phyloP scores from a whole-genome alignment of 2,113 vertebrate species.

The Perognathus longimembris region DNA sequence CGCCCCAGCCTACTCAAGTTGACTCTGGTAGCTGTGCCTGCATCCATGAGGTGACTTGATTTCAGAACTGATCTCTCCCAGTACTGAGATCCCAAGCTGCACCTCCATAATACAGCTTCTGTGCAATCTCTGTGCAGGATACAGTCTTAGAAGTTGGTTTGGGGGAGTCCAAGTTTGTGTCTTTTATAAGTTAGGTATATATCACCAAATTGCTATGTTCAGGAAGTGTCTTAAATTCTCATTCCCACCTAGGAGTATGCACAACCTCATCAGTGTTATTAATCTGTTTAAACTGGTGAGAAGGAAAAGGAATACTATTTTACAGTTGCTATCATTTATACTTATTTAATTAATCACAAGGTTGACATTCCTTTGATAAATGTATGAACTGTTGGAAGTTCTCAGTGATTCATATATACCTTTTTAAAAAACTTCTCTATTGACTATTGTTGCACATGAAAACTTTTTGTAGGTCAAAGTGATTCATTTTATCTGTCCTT shows the following conservation, averaged over 20 bases:
- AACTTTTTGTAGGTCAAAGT: background rate
- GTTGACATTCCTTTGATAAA: background rate
- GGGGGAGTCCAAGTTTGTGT: background rate
- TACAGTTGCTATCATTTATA: background rate
- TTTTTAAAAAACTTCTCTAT: background rate
- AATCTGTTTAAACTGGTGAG: background rate
- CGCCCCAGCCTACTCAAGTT: background rate
- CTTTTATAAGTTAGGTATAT: slow-evolving; percentile 1
- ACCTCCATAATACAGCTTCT: background rate
- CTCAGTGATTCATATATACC: background rate
- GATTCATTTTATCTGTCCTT: background rate
- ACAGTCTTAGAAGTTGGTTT: background rate
- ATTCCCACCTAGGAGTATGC: background rate
- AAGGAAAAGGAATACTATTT: background rate
- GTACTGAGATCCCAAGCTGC: too few relatives aligned
- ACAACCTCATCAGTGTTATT: background rate
- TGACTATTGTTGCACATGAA: background rate
- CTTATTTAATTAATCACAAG: background rate
- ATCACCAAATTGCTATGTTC: background rate
- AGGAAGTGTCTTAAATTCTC: background rate
- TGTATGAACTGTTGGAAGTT: background rate
- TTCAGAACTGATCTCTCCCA: background rate
- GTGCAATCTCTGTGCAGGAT: background rate
- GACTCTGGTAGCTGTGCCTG: too few relatives aligned
- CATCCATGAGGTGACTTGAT: background rate